Evolutionary conservation across 2,888 invertebrate species (phyloP), one percentile per base, ranked within the genome.

Genomic region (Zygothrica quintamaculata): DNA sequence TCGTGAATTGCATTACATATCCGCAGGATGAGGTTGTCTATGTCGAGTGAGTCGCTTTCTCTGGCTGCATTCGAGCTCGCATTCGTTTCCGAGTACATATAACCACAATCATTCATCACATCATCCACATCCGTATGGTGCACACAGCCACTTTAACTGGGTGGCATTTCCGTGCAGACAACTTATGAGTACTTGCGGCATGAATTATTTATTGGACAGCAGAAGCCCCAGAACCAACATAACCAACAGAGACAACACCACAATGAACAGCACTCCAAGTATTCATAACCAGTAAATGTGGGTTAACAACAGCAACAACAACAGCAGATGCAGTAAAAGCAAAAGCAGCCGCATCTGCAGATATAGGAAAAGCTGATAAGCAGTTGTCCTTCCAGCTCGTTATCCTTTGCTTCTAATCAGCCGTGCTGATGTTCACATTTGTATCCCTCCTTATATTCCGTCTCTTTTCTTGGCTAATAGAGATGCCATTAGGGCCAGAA

Each of bases 141-240:
- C 52, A 51, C 59, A 31, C 53, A 58, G 29, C 29, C 22, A 69
- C 44, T 50, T 37, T 50, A 34, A 56, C 55, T 64, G 84, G 74
- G 53, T 34, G 77, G 80, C 76, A 65, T 76, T 79, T 82, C 76
- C 72, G 72, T 46, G 60, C 77, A 77, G 80, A 70, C 79, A 61
- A 61, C 61, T 74, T 65, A 57, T 62, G n/a, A 29, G 18, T 22
- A 22, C 3, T 75, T 65, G 75, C 73, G 71, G 66, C 76, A 81
- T 86, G 80, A 81, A 81, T 86, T 81, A 81, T 81, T 81, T 81
- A 81, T 81, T 86, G 86, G 66, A 50, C 75, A 57, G 39, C 15
- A 39, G 16, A 36, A n/a, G 15, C n/a, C 11, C 33, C 3, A 12
- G 3, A 26, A 47, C 1, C 8, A 3, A 18, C 22, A 13, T 12